phyloP scores from a whole-genome alignment of 2,113 vertebrate genomes.

The Sylvia atricapilla region DNA sequence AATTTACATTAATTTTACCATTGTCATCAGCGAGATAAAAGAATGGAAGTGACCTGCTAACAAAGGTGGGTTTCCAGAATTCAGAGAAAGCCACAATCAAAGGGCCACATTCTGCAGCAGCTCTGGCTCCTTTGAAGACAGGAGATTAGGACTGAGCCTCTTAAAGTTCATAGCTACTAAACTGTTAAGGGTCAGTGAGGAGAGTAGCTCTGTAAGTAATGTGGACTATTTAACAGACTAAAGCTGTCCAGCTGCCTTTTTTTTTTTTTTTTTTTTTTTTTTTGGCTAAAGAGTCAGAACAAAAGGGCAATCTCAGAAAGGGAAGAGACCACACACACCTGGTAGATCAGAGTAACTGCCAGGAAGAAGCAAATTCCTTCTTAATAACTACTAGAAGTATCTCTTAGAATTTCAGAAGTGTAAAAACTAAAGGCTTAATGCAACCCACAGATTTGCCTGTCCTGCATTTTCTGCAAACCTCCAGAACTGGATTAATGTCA shows the following conservation, averaged over 20 bases:
- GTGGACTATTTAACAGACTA: slow-evolving; percentile 29
- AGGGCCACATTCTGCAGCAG: slow-evolving; percentile 45
- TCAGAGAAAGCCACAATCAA: slow-evolving; percentile 23
- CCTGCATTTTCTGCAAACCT: neutral
- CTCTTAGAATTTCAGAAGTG: neutral
- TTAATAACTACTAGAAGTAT: neutral
- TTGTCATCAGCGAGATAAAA: neutral
- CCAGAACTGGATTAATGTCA: neutral
- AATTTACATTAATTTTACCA: neutral
- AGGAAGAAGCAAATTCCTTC: slow-evolving; percentile 30
- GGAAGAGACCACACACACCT: slow-evolving; percentile 57
- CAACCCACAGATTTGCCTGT: neutral
- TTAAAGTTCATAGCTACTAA: slow-evolving; percentile 39
- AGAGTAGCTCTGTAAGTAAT: slow-evolving; percentile 41
- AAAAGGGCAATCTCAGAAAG: slow-evolving; percentile 37
- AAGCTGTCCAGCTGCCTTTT: neutral
- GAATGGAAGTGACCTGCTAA: neutral
- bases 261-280: neutral
- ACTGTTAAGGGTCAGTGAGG: slow-evolving; percentile 51
- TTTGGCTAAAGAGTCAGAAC: slow-evolving; percentile 20
- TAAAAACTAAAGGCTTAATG: neutral
- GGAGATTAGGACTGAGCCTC: slow-evolving; percentile 61
- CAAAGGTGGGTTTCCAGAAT: neutral
- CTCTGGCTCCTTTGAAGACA: slow-evolving; percentile 49
- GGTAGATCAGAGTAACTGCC: neutral